These are phyloP conservation scores for Odocoileus hemionus DNA, from an alignment of 2,113 vertebrate genomes.

Conservation along the genomic window DNA sequence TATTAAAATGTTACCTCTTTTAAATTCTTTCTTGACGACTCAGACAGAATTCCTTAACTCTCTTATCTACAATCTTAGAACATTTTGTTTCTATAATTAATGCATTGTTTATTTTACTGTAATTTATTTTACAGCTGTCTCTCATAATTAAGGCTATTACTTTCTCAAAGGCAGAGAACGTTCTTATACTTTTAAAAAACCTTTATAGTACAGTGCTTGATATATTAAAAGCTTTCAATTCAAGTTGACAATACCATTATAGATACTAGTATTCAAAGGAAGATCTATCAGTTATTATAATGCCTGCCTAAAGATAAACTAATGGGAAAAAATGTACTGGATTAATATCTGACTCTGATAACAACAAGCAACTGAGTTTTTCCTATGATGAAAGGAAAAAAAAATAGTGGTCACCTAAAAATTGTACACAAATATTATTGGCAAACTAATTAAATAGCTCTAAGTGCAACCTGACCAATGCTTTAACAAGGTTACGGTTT, in stretches of 20 bases:
- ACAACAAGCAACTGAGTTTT: background rate
- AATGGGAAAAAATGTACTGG: background rate
- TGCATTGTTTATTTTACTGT: background rate
- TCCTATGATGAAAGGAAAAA: conserved; percentile 7
- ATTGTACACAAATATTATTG: conserved; percentile 51
- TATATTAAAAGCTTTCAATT: background rate
- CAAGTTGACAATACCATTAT: background rate
- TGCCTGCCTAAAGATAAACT: background rate
- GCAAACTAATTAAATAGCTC: conserved; percentile 62
- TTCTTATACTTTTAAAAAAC: background rate
- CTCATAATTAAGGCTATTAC: background rate
- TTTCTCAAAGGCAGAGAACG: background rate
- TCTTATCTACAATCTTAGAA: background rate
- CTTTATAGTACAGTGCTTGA: background rate
- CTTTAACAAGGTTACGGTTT: conserved; percentile 52
- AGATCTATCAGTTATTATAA: background rate
- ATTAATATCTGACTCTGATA: conserved; percentile 30
- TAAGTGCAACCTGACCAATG: conserved; percentile 55
- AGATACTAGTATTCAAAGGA: background rate
- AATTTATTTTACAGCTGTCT: background rate
- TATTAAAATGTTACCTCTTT: background rate
- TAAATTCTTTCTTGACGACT: background rate
- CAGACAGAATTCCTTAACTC: background rate
- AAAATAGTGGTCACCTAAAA: conserved; percentile 46
- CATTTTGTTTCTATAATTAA: background rate